Evolutionary conservation across 2,113 vertebrate species (phyloP), one percentile per base, ranked within the genome.

Genomic region (Amblyopsis rosae): DNA sequence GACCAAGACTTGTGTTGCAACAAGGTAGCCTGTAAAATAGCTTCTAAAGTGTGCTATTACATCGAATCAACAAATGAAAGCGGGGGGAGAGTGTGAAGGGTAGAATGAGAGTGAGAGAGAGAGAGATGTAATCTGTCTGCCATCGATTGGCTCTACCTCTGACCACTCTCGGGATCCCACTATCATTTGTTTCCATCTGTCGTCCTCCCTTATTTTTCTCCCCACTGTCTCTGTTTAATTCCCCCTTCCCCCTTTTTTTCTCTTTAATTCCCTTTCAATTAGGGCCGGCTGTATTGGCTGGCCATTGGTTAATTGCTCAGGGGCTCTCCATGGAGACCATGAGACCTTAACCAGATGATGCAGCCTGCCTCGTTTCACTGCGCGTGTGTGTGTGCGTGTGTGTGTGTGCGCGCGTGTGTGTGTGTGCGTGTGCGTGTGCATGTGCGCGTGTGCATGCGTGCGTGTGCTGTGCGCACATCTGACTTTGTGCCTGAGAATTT

Each of bases 101-200:
- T 46, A 63, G 59, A 59, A 63, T 13, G 68, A 72, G 66, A 69
- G 72, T 70, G 50, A 73, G 70, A 66, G 64, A 59, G 64, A 80
- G 74, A 68, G 78, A 80, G 81, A 79, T 79, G 88, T 91, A 92
- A 92, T 91, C 86, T 90, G 81, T 82, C 69, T 86, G 61, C 67
- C 74, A 92, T 91, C 86, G 90, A 92, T 90, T 87, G 72, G 75
- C 75, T 82, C 78, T 64, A 84, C 79, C 80, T 76, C 85, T 86
- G 87, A 89, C 84, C 86, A 90, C 92, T 91, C 87, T 57, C 65
- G 90, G 89, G 90, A 87, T 86, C 78, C 77, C 77, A 65, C 71
- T 86, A 88, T 90, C 77, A 89, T 90, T 89, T 87, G 80, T 89
- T 87, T 91, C 90, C 82, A 90, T 91, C 89, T 86, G 86, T 84